Evolutionary conservation across 2,797 vertebrate genomes (phyloP), one percentile per base, ranked within the genome.

Genomic region (Helicolenus hilgendorfi): DNA sequence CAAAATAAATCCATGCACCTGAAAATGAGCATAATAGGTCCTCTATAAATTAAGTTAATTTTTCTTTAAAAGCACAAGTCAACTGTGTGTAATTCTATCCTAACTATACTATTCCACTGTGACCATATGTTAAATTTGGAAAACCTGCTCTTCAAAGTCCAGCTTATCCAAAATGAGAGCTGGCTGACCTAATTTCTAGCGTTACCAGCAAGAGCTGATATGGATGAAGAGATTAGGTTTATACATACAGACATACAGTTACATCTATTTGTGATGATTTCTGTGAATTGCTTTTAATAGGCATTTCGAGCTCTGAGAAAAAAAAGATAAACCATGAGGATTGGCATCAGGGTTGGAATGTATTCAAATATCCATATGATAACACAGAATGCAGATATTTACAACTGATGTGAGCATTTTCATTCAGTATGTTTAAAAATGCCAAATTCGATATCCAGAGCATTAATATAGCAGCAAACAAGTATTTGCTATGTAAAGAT

Each of bases 131-230:
- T 49, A 65, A 79, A 77, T 93, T 89, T 89, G 81, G 9, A 86
- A 84, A 90, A 79, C 77, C 71, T 83, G 76, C 88, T 89, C 79
- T 91, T 92, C 45, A 81, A 91, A 91, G 79, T 87, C 90, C 84
- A 58, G 92, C 89, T 94, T 85, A 95, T 94, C 75, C 78, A 87
- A 88, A 94, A 92, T 91, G 69, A 92, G 87, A 89, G 73, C 86
- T 65, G 85, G 74, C 36, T 95, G 94, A 95, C 95, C 95, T 92
- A 56, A 90, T 94, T 96, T 93, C 79, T 84, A 73, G 53, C 27
- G 33, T 91, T 85, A 86, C 59, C 56, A 63, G 77, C 74, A 75
- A 53, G 82, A 87, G 87, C 87, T 81, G 88, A 87, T 87, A 89
- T 88, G 81, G 89, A 93, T 88, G 78, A 91, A 86, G 64, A 92